Conservation (phyloP, 2,888 invertebrate genomes). For the Mimumesa dahlbomi region DNA sequence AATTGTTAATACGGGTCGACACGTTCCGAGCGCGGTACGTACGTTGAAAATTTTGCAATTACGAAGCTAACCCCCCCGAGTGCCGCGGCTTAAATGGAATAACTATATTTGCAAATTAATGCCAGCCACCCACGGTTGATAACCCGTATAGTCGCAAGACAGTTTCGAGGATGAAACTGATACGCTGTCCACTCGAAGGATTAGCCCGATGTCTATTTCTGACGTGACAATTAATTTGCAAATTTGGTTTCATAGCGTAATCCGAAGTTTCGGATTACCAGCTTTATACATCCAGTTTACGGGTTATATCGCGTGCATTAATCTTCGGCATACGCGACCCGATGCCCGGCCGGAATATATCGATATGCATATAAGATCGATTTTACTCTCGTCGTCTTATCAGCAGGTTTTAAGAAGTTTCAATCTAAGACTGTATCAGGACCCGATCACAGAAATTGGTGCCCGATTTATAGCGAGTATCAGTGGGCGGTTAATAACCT, state of each 20-base stretch:
- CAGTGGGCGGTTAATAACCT: conserved; percentile 44
- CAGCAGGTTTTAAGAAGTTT: background rate
- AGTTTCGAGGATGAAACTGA: conserved; percentile 8
- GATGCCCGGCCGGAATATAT: conserved; percentile 23
- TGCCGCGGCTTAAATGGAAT: conserved; percentile 32
- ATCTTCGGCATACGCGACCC: conserved; percentile 12
- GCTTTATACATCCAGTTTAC: background rate
- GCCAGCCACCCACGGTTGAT: conserved; percentile 25
- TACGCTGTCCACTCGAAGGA: conserved; percentile 32
- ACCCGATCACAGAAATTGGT: conserved; percentile 39
- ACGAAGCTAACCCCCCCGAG: background rate
- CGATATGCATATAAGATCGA: conserved; percentile 48
- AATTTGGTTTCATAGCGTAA: conserved; percentile 23
- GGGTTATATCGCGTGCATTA: conserved; percentile 18
- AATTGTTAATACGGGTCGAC: conserved; percentile 37
- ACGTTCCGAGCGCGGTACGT: no score
- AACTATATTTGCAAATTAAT: conserved; percentile 41
- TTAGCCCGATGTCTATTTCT: conserved; percentile 34
- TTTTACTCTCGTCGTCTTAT: background rate
- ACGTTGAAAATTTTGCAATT: no score
- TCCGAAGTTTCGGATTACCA: conserved; percentile 13
- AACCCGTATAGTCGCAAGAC: no score
- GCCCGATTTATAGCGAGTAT: conserved; percentile 37
- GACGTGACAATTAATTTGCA: conserved; percentile 55
- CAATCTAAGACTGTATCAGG: background rate